Conservation (phyloP, 2,888 invertebrate species). For the Stenolophus ochropezus region DNA sequence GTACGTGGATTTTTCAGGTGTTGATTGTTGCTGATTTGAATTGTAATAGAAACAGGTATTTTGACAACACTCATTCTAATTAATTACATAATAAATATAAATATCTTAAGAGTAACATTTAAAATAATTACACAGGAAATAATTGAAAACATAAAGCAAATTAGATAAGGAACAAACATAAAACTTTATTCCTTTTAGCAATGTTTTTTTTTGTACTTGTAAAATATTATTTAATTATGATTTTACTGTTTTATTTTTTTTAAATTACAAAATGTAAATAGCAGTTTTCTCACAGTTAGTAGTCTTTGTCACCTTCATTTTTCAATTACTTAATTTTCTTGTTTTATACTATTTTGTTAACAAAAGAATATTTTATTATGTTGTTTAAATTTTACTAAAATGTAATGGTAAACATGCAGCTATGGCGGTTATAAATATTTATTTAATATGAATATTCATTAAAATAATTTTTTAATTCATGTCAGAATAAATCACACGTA, state of each 20-base stretch:
- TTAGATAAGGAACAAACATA: no score
- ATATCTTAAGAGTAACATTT: no score
- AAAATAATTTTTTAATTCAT: neutral
- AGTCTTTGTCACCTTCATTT: neutral
- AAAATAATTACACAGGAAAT: no score
- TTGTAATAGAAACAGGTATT: neutral
- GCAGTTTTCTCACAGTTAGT: no score
- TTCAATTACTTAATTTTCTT: neutral
- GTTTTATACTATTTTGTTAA: neutral
- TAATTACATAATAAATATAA: no score
- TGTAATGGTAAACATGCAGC: neutral
- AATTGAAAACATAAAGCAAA: no score
- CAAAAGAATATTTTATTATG: neutral
- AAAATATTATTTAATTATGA: no score
- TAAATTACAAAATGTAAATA: no score
- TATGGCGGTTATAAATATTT: slow-evolving; percentile 11
- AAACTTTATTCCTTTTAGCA: no score
- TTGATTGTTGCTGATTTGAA: slow-evolving; percentile 20
- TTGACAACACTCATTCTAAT: no score
- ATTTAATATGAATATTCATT: slow-evolving; percentile 9
- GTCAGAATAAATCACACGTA: neutral
- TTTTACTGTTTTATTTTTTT: no score
- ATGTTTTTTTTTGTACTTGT: no score
- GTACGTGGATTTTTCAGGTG: slow-evolving; percentile 39
- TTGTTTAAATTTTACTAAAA: neutral